Percentiles rank a stretch among this genome's conserved stretches.
Conservation (phyloP, 1,140 invertebrate genomes). For the Drosophila cardini region DNA sequence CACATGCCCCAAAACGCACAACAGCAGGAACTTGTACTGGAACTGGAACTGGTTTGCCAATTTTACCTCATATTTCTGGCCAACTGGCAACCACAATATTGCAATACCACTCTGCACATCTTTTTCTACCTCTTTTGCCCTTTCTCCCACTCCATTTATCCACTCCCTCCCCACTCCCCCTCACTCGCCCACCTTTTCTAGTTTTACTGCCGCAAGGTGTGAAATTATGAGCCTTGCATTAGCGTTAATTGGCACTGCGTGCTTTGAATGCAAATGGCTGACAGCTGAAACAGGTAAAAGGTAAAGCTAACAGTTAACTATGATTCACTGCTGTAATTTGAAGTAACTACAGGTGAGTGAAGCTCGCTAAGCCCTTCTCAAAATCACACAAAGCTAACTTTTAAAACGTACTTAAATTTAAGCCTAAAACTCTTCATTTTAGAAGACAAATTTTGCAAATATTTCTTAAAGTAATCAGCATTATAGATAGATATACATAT, state of each 20-base stretch:
- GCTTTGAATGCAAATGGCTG: constrained; percentile 45
- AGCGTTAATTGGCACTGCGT: constrained; percentile 65
- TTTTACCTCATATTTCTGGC: constrained; percentile 17
- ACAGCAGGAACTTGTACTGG: neutral
- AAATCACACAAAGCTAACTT: neutral
- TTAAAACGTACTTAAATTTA: neutral
- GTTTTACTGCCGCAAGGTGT: constrained; percentile 55
- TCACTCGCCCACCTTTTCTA: neutral
- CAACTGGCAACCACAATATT: constrained; percentile 11
- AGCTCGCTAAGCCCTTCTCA: neutral
- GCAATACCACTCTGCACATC: neutral
- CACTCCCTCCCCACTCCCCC: too few species aligned
- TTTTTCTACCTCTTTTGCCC: too few species aligned
- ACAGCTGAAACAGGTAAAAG: neutral
- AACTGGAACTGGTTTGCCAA: constrained; percentile 44
- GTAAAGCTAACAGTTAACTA: neutral
- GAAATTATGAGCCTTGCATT: constrained; percentile 73
- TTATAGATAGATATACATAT: too few species aligned
- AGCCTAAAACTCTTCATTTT: constrained; percentile 7
- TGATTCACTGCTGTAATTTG: constrained; percentile 1
- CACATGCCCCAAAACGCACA: too few species aligned
- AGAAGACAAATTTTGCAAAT: neutral
- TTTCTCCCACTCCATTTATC: too few species aligned
- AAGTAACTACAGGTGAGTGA: neutral
- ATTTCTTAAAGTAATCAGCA: too few species aligned